Evolutionary conservation across 2,888 invertebrate species (phyloP), one percentile per base, ranked within the genome.

Genomic region (Ctena decussata): DNA sequence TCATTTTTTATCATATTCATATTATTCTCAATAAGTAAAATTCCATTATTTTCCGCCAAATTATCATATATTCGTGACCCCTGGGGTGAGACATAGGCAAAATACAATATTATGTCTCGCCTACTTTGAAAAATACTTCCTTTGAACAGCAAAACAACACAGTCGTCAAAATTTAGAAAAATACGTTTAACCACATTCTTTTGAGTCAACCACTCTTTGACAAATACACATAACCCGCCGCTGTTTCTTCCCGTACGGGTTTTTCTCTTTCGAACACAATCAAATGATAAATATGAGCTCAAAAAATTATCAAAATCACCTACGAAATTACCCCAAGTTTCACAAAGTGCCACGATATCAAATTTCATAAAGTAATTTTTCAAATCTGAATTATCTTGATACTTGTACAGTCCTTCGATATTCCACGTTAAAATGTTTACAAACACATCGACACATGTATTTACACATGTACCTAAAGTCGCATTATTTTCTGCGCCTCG

Each of bases 241-340:
- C 39, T 78, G 21, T 71, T 78, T 44, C 44, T 44, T 44, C 44
- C 44, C 18, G 44, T 44, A 44, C 44, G 11, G 18, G 44, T 44
- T 12, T 18, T 8, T 44, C 18, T 78, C 21, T 5, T 8, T 35
- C 78, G n/a, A 24, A 78, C 53, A 49, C 35, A 71, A 53, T 78
- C 78, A 70, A 78, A 78, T 21, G 24, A 37, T 24, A 71, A 49
- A 49, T 53, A 78, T 37, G 24, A 41, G 24, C 32, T 6, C 24
- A 78, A 32, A 39, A 79, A 53, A 57, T 37, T 39, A 57, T 73
- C 46, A 21, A 78, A n/a, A n/a, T n/a, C n/a, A n/a, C n/a, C n/a
- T n/a, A n/a, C n/a, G n/a, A n/a, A n/a, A n/a, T n/a, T n/a, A n/a
- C n/a, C n/a, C n/a, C n/a, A n/a, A n/a, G n/a, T n/a, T n/a, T n/a